A percentile compares a stretch with the other conserved stretches of the same genome.
Conservation (phyloP, 2,888 invertebrate genomes). For the Platycheirus albimanus region DNA sequence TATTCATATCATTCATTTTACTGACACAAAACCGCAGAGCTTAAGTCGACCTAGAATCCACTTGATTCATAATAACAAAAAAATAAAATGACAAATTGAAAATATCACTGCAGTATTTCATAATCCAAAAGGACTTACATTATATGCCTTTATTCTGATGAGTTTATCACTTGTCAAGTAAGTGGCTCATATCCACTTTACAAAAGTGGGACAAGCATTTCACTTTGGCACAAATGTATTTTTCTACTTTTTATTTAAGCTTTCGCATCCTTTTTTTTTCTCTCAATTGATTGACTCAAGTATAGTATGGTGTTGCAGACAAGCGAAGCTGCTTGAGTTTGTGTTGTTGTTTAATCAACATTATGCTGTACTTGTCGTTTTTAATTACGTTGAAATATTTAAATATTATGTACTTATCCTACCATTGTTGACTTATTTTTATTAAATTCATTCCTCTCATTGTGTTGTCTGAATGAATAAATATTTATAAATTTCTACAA, state of each 20-base stretch:
- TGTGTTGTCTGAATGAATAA: conserved; percentile 44
- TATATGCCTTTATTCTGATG: conserved; percentile 48
- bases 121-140: conserved; percentile 43
- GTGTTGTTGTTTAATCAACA: conserved; percentile 43
- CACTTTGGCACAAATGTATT: conserved; percentile 33
- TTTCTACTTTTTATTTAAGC: neutral
- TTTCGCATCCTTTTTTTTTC: conserved; percentile 39
- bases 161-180: conserved; percentile 50
- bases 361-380: neutral
- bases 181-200: conserved; percentile 47
- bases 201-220: conserved; percentile 50
- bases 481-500: neutral
- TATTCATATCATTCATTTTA: neutral
- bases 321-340: conserved; percentile 19
- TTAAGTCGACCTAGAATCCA: conserved; percentile 18
- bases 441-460: conserved; percentile 32
- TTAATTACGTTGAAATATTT: neutral
- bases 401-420: neutral
- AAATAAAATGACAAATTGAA: neutral
- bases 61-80: conserved; percentile 9
- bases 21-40: conserved; percentile 20
- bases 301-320: neutral
- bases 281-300: conserved; percentile 42
- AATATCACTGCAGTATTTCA: conserved; percentile 53
- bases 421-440: conserved; percentile 21